phyloP scores from a whole-genome alignment of 2,888 invertebrate species.

The Zaprionus lineosus region DNA sequence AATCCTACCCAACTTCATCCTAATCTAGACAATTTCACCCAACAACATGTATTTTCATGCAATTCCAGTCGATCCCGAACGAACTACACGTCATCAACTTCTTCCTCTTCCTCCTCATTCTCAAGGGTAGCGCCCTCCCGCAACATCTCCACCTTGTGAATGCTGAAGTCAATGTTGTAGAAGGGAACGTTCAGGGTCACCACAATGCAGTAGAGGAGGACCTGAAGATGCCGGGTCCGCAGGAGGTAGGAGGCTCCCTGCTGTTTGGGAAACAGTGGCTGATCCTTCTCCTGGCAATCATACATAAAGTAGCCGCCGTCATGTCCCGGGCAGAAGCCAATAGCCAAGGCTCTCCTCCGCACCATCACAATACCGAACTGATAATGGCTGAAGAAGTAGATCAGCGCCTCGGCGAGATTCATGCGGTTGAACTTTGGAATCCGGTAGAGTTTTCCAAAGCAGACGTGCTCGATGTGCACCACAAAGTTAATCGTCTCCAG shows the following conservation, averaged over 20 bases:
- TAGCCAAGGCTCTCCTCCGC: constrained; percentile 84
- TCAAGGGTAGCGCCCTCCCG: constrained; percentile 60
- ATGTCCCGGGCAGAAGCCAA: constrained; percentile 82
- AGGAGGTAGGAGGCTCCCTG: constrained; percentile 86
- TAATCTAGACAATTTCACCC: too few relatives aligned
- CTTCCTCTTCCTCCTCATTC: constrained; percentile 61
- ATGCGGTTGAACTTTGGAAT: constrained; percentile 83
- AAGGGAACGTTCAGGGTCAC: constrained; percentile 85
- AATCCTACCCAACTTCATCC: too few relatives aligned
- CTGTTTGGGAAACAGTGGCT: constrained; percentile 85
- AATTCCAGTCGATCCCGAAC: too few relatives aligned
- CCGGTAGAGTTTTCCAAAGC: constrained; percentile 86
- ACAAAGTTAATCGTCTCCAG: constrained; percentile 85
- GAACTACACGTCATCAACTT: too few relatives aligned
- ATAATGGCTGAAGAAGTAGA: constrained; percentile 85
- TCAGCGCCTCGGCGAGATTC: constrained; percentile 86
- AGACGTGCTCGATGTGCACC: constrained; percentile 84
- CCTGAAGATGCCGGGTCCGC: constrained; percentile 85
- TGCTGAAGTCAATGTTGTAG: constrained; percentile 84
- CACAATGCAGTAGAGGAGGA: constrained; percentile 86
- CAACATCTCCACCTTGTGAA: constrained; percentile 82
- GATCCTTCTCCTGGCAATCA: constrained; percentile 86
- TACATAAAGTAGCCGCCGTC: constrained; percentile 86
- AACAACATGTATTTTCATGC: too few relatives aligned
- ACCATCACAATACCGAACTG: constrained; percentile 85